These are phyloP conservation scores for Etheostoma nigrum DNA, from an alignment of 2,797 vertebrate genomes.

Conservation along the genomic window DNA sequence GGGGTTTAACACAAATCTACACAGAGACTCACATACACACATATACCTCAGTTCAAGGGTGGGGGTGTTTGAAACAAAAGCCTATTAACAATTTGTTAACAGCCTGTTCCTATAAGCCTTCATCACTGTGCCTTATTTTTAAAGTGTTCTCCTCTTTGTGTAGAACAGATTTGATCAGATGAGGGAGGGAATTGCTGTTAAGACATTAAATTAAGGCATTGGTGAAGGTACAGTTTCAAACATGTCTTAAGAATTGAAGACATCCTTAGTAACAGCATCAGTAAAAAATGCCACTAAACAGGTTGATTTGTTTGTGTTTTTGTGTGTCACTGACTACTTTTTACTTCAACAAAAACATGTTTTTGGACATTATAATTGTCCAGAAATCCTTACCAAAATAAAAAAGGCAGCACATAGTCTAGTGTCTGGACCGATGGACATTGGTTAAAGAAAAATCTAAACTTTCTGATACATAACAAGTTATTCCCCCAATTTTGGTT, in stretches of 20 bases:
- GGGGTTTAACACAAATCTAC: slow-evolving; percentile 31
- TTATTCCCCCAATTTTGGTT: background rate
- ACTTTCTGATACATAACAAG: background rate
- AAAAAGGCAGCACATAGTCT: background rate
- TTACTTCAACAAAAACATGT: background rate
- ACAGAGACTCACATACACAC: slow-evolving; percentile 4
- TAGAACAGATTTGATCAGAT: background rate
- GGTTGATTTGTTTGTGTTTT: background rate
- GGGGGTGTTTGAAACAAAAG: slow-evolving; percentile 50
- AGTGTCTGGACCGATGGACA: background rate
- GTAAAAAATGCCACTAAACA: background rate
- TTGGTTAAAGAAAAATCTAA: background rate
- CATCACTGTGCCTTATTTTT: slow-evolving; percentile 25
- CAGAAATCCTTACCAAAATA: background rate
- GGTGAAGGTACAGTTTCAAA: background rate
- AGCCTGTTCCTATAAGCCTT: slow-evolving; percentile 43
- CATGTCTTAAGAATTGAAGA: background rate
- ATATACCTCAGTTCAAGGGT: slow-evolving; percentile 36
- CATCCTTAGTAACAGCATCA: background rate
- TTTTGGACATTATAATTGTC: background rate
- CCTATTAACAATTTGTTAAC: slow-evolving; percentile 57
- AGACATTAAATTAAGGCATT: background rate
- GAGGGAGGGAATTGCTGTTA: background rate
- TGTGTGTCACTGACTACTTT: background rate
- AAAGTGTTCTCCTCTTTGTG: background rate